Conservation (phyloP, 2,888 invertebrate genomes). For the Belgica antarctica region DNA sequence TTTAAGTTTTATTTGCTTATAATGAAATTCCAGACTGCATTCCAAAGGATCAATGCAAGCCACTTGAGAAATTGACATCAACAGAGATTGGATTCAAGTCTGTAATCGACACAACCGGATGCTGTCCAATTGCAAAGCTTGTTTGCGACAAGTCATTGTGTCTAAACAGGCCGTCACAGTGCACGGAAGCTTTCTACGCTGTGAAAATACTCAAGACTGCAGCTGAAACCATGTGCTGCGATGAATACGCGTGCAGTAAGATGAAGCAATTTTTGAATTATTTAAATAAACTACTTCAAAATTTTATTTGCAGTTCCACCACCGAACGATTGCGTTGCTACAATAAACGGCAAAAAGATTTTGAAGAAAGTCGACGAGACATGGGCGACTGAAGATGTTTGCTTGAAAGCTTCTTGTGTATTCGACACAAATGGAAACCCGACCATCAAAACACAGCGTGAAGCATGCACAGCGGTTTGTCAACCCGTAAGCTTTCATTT, state of each 20-base stretch:
- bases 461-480: slow-evolving; percentile 58
- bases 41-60: slow-evolving; percentile 67
- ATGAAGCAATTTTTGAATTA: not conserved
- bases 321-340: slow-evolving; percentile 51
- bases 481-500: slow-evolving; percentile 47
- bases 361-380: slow-evolving; percentile 54
- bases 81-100: slow-evolving; percentile 65
- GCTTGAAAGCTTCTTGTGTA: slow-evolving; percentile 58
- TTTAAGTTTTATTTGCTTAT: slow-evolving; percentile 46
- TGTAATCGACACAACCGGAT: slow-evolving; percentile 62
- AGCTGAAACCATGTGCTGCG: slow-evolving; percentile 63
- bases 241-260: slow-evolving; percentile 65
- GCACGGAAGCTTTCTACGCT: slow-evolving; percentile 63
- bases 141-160: slow-evolving; percentile 65
- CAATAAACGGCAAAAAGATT: slow-evolving; percentile 50
- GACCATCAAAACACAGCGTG: slow-evolving; percentile 53
- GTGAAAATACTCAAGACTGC: slow-evolving; percentile 50
- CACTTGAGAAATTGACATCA: slow-evolving; percentile 50
- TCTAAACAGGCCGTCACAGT: slow-evolving; percentile 57
- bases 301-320: slow-evolving; percentile 49
- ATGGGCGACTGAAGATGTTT: slow-evolving; percentile 58
- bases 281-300: slow-evolving; percentile 2
- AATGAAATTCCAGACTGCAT: slow-evolving; percentile 69
- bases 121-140: slow-evolving; percentile 65
- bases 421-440: slow-evolving; percentile 55